Evolutionary conservation across 2,113 vertebrate genomes (phyloP), one percentile per base, ranked within the genome.

Genomic region (Clupea harengus): DNA sequence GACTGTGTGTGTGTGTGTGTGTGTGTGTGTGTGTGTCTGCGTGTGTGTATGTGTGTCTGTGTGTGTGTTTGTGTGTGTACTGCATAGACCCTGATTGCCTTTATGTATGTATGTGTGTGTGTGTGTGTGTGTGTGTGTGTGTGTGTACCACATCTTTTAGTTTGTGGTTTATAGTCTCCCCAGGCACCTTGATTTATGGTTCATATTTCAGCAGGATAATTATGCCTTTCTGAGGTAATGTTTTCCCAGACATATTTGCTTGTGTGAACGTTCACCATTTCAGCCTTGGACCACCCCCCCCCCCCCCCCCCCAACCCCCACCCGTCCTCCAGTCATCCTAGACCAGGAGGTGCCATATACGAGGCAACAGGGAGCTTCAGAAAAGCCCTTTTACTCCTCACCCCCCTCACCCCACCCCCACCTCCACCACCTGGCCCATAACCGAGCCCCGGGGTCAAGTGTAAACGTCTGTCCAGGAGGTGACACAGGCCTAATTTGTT

Each of bases 101-200:
- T 85, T 87, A 22, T 72, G 22, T 82, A 6, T 28, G 32, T 84
- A 64, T 84, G 83, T 84, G 83, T 64, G 22, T 64, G 1, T 64
- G 60, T 64, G 60, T 25, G 25, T 82, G 86, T 25, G 60, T 64
- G 60, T 25, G 60, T 93, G 88, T 89, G 88, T 82, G 78, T 88
- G 89, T 85, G 86, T 89, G 85, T 87, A 91, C 87, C 86, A 92
- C 92, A 90, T 92, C 88, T 52, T 82, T 84, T 87, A 81, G 78
- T 84, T 83, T 85, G 87, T 86, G 84, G 89, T 86, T 87, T 81
- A 85, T 81, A 72, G 84, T 91, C 83, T 86, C 86, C 88, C 86
- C 87, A 85, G 89, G 87, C 47, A 89, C 85, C 90, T 89, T 91
- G 85, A 60, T 90, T 89, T 93, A 90, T 92, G 90, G 89, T 92